Base-by-base conservation (phyloP, 2,888 invertebrate species). In the Microctonus brassicae region DNA sequence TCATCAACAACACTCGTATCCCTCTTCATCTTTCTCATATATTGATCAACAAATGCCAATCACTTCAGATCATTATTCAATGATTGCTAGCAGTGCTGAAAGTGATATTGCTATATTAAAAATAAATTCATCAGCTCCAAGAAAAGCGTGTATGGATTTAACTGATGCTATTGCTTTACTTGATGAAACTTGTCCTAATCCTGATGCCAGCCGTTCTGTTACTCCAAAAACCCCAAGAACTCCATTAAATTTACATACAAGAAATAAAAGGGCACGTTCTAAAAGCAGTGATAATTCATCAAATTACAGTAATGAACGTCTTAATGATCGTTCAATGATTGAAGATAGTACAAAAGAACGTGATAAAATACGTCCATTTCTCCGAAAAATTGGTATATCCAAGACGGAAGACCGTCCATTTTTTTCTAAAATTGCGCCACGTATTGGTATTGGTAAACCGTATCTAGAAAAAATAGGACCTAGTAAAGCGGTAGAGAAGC, bases 251-350 rank as follows among this genome's bases (percentile, higher is more conserved):
- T 83, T 84, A 0, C 81, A 85, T 42, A 81, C 84, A 2, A 76
- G 84, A 0, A 86, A 78, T 60, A 86, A 85, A 69, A 76, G 86
- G 0, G 83, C 86, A 0, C 78, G 86, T 17, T 87, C 87, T 1
- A 87, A 87, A 75, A 87, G 86, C 75, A 87, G 87, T 73, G 87
- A 87, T 66, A 86, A 86, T 68, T 85, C 87, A 0, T 86, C 84
- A 1, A 86, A 84, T 65, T 86, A 84, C 73, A 85, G 86, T 69
- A 84, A 81, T 77, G 87, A 87, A 24, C 78, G 80, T 10, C 72
- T 84, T 7, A 84, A 82, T 71, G 85, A 86, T 11, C 80, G 79
- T 6, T 81, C 81, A 1, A 69, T 17, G 17, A 4, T 78, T n/a
- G 82, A 82, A 1, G 83, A 82, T 67, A 63, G 69, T 5, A 60